Base-by-base conservation (phyloP, 2,888 invertebrate genomes). In the Drosophila ochracea region DNA sequence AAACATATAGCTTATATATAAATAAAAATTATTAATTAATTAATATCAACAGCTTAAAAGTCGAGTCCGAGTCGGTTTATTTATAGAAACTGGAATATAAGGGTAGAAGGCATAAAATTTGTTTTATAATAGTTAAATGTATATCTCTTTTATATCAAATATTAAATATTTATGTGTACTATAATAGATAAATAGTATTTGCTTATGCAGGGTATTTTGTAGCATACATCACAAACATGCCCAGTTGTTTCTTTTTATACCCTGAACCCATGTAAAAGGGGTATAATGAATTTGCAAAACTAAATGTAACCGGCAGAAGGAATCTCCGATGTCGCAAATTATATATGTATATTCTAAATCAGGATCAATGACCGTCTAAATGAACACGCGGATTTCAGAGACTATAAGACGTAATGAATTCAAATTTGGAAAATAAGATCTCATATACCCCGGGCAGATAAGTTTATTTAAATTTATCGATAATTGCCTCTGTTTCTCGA, bases 181-280 rank as follows among this genome's bases (percentile, higher is more conserved):
- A 1, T 16, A n/a, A 39, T 0, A 16, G 16, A 43, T 58, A 10
- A 10, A 16, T 41, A 31, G 16, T 30, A 57, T 30, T 19, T 6
- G 19, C 19, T 28, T 49, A 10, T 33, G 16, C 2, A 63, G 64
- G 39, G 57, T 33, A 68, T 68, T 21, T 10, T 7, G 4, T 6
- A 41, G 68, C 39, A 53, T 11, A 9, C 4, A 2, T 16, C 4
- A 2, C 21, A 4, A 41, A 13, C 10, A 7, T 19, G 37, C 7
- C 28, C 21, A 31, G 57, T 49, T 52, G 35, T 41, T 78, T 53
- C 54, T 65, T 77, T 75, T 76, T 76, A 72, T 47, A 47, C 21
- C 47, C 4, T 47, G 9, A 16, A 4, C 4, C 9, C 47, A 16
- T 43, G 41, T 21, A 11, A 43, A 4, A n/a, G n/a, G 41, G 41